Percentiles rank a stretch among this genome's conserved stretches.
Evolutionary conservation across 2,113 vertebrate species (phyloP).

Genomic region (Gadus macrocephalus): DNA sequence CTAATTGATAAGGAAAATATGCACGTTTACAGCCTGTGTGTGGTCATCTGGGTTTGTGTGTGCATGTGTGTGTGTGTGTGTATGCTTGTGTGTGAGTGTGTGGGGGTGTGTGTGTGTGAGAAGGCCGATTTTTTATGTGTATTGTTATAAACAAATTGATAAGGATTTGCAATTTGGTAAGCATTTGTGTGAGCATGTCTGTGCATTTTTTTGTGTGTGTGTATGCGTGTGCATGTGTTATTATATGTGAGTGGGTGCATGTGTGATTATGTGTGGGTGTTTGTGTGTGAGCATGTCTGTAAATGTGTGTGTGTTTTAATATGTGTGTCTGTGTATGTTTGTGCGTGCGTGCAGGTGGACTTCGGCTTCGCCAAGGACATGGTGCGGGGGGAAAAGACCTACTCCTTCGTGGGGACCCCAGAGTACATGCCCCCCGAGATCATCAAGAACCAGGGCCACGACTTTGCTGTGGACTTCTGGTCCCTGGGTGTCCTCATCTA

Average conservation of each 20-base stretch:
- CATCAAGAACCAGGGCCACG: conserved; percentile 81
- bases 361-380: conserved; percentile 82
- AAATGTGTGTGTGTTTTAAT: neutral
- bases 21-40: neutral
- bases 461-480: conserved; percentile 81
- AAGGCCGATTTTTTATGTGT: too few species aligned
- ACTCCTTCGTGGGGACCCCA: conserved; percentile 80
- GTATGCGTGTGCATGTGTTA: neutral
- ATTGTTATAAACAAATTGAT: too few species aligned
- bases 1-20: neutral
- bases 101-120: too few species aligned
- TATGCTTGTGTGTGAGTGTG: too few species aligned
- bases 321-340: conserved; percentile 1
- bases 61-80: neutral
- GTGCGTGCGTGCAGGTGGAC: conserved; percentile 68
- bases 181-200: neutral
- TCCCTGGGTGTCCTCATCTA: conserved; percentile 77
- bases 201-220: too few species aligned
- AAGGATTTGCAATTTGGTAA: neutral
- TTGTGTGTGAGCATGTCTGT: neutral
- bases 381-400: conserved; percentile 75
- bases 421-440: conserved; percentile 83
- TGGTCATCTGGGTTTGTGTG: neutral
- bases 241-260: neutral
- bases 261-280: neutral